These are phyloP conservation scores for Nephrotoma guestfalica DNA, from an alignment of 2,888 invertebrate genomes.

Conservation along the genomic window DNA sequence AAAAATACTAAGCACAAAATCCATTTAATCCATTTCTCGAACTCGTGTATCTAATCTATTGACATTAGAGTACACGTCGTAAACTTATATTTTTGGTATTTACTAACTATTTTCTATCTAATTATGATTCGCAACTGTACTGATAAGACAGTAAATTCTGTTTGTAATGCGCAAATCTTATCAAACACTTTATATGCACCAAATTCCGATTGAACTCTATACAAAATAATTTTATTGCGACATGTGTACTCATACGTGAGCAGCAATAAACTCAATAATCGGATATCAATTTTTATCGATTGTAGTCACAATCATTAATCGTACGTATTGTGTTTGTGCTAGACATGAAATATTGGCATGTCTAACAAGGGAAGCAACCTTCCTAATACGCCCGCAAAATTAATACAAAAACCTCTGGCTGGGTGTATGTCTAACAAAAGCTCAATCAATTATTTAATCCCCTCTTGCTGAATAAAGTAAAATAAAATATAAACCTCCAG, in stretches of 20 bases:
- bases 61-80: too few relatives aligned
- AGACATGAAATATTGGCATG: not conserved
- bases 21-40: too few relatives aligned
- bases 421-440: not conserved
- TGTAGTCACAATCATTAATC: not conserved
- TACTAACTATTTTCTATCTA: too few relatives aligned
- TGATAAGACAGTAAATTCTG: too few relatives aligned
- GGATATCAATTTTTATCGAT: not conserved
- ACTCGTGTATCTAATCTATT: too few relatives aligned
- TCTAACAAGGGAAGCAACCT: not conserved
- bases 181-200: too few relatives aligned
- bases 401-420: not conserved
- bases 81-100: too few relatives aligned
- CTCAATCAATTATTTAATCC: not conserved
- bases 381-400: not conserved
- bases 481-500: not conserved
- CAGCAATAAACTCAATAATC: not conserved
- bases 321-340: not conserved
- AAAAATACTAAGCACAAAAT: too few relatives aligned
- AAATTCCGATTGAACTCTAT: not conserved
- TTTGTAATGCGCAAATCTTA: too few relatives aligned
- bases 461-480: not conserved
- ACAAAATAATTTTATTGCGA: not conserved
- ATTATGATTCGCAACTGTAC: too few relatives aligned
- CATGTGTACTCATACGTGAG: not conserved